Conservation (phyloP, 2,113 vertebrate genomes). For the Dicaeum eximium region DNA sequence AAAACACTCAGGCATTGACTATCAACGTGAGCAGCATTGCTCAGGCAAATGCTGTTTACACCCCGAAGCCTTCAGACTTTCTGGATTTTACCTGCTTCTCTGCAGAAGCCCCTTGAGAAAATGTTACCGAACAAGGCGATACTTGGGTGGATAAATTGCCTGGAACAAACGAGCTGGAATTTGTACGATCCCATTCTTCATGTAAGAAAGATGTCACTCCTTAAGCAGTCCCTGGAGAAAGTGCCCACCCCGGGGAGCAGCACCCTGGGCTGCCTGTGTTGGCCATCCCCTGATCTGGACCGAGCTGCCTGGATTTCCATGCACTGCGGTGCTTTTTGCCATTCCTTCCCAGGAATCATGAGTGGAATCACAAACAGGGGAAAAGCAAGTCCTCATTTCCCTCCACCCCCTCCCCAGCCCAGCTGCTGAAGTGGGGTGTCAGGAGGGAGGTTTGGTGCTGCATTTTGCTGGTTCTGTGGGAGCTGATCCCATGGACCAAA, state of each 20-base stretch:
- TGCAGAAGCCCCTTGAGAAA: slow-evolving; percentile 50
- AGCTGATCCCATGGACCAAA: neutral
- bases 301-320: neutral
- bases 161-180: slow-evolving; percentile 53
- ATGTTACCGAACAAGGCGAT: slow-evolving; percentile 21
- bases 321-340: neutral
- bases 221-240: neutral
- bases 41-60: slow-evolving; percentile 55
- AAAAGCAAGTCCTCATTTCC: neutral
- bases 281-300: neutral
- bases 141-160: slow-evolving; percentile 53
- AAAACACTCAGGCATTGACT: neutral
- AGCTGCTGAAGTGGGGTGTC: neutral
- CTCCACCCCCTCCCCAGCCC: neutral
- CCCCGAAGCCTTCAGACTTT: slow-evolving; percentile 39
- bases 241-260: neutral
- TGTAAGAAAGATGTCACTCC: neutral
- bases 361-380: neutral
- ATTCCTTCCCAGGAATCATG: neutral
- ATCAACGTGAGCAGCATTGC: slow-evolving; percentile 47
- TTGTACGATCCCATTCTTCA: neutral
- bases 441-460: neutral
- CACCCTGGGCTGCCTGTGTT: neutral
- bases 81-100: slow-evolving; percentile 53
- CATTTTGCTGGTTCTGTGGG: neutral